These are phyloP conservation scores for Mactromeris polynyma DNA, from an alignment of 2,888 invertebrate genomes.

Conservation along the genomic window DNA sequence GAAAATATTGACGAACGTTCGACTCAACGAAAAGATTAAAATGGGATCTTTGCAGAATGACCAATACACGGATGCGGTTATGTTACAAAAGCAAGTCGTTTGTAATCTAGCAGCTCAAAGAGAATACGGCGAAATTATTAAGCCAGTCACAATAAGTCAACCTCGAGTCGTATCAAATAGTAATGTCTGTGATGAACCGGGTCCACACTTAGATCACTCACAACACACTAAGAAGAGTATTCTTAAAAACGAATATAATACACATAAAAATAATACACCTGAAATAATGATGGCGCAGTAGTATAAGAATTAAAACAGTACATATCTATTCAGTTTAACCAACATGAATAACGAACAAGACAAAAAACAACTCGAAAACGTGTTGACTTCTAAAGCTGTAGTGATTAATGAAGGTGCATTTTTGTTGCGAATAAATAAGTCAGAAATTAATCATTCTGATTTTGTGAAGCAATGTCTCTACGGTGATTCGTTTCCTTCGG, in stretches of 20 bases:
- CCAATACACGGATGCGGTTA: slow-evolving; percentile 29
- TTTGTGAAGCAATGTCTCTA: slow-evolving; percentile 31
- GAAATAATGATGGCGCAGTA: background rate
- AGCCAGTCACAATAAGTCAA: slow-evolving; percentile 22
- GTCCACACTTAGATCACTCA: background rate
- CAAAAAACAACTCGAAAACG: slow-evolving; percentile 14
- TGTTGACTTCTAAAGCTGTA: background rate
- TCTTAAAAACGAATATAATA: background rate
- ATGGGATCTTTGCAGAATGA: slow-evolving; percentile 19
- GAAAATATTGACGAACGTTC: slow-evolving; percentile 9
- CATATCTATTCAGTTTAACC: background rate
- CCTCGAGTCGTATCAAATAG: background rate
- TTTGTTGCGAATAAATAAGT: slow-evolving; percentile 15
- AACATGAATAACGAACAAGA: slow-evolving; percentile 27
- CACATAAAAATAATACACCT: background rate
- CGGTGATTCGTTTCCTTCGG: slow-evolving; percentile 31
- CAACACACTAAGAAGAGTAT: background rate
- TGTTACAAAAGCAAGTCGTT: slow-evolving; percentile 35
- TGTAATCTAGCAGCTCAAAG: slow-evolving; percentile 32
- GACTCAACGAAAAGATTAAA: slow-evolving; percentile 34
- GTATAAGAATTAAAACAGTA: background rate
- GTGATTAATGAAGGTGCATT: slow-evolving; percentile 28
- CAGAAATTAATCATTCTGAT: background rate
- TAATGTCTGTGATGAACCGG: background rate
- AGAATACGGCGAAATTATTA: slow-evolving; percentile 28